Conservation (phyloP, 2,113 vertebrate genomes). For the Macaca nemestrina region DNA sequence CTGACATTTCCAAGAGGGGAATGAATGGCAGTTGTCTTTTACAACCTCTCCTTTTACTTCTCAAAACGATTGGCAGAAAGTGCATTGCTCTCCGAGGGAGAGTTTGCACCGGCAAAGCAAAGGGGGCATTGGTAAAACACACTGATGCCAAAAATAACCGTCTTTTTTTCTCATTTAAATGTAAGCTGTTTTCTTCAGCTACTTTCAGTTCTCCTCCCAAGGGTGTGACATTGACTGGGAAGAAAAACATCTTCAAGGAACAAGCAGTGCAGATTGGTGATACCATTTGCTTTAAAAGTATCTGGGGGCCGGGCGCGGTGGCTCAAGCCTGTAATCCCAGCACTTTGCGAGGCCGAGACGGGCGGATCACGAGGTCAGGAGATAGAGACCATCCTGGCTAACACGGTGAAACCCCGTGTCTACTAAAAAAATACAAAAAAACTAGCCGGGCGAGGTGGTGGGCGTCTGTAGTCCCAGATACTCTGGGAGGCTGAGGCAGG, state of each 20-base stretch:
- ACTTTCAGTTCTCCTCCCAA: background rate
- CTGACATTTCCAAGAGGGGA: background rate
- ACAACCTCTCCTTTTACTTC: background rate
- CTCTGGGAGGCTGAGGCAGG: no score
- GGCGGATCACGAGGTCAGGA: no score
- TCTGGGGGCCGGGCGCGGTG: background rate
- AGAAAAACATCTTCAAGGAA: background rate
- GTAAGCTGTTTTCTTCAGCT: background rate
- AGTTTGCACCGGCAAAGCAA: background rate
- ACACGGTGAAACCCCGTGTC: no score
- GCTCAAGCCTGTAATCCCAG: no score
- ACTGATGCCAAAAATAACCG: background rate
- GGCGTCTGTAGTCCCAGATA: no score
- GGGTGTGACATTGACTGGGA: background rate
- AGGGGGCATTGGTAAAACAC: background rate
- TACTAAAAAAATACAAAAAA: no score
- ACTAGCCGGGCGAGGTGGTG: no score
- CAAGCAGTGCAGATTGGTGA: background rate
- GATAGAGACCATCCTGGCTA: no score
- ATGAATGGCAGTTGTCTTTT: background rate
- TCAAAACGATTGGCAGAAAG: background rate
- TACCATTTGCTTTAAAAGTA: background rate
- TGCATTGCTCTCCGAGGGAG: background rate
- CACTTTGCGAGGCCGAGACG: no score
- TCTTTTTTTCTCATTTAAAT: background rate